Conservation (phyloP, 2,113 vertebrate genomes). For the Rhinolophus sinicus region DNA sequence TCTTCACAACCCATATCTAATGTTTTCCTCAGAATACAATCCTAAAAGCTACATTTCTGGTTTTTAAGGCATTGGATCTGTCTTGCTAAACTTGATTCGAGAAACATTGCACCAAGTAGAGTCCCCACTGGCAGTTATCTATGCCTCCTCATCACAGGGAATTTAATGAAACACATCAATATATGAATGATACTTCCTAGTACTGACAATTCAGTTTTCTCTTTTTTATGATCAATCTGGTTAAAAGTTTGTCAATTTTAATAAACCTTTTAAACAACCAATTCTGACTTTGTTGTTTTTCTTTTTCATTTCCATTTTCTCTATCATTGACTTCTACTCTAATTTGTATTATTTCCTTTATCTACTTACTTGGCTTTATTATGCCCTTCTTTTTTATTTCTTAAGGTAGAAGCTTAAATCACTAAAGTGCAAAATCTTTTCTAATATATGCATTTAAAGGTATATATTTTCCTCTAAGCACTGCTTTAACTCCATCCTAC, state of each 20-base stretch:
- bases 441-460: neutral
- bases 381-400: neutral
- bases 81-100: neutral
- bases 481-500: neutral
- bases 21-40: neutral
- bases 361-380: neutral
- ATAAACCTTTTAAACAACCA: neutral
- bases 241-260: neutral
- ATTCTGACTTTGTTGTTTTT: neutral
- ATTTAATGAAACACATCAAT: neutral
- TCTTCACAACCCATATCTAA: neutral
- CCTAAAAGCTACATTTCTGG: neutral
- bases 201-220: neutral
- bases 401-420: neutral
- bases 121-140: no score
- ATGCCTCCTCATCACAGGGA: neutral
- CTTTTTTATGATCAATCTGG: neutral
- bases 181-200: neutral
- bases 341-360: neutral
- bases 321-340: neutral
- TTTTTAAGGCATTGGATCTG: neutral
- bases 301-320: neutral
- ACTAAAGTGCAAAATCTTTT: neutral
- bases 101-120: neutral
- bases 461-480: neutral